Evolutionary conservation across 1,140 invertebrate species (phyloP).

Genomic region (Helicoverpa zea): DNA sequence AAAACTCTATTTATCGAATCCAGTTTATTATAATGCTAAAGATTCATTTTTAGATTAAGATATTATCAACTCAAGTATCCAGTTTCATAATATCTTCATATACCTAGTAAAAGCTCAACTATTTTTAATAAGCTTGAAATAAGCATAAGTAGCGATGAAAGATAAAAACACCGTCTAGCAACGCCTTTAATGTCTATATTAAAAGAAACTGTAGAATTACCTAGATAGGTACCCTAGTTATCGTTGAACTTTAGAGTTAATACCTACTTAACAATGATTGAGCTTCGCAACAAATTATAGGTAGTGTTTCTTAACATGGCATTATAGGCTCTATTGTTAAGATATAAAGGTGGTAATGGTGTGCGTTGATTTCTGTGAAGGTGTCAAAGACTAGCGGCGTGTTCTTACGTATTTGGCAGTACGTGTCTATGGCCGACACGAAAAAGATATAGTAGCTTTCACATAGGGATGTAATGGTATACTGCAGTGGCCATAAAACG

Average conservation of each 20-base stretch:
- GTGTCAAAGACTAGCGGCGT: slow-evolving; percentile 41
- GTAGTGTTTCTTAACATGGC: neutral
- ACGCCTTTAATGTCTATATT: slow-evolving; percentile 36
- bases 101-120: neutral
- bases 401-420: slow-evolving; percentile 16
- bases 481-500: slow-evolving; percentile 14
- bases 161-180: neutral
- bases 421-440: slow-evolving; percentile 21
- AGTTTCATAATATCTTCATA: neutral
- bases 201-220: slow-evolving; percentile 20
- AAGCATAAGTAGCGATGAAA: neutral
- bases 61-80: neutral
- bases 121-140: neutral
- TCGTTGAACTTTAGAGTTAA: slow-evolving; percentile 38
- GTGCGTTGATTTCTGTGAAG: neutral
- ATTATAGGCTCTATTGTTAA: neutral
- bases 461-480: slow-evolving; percentile 13
- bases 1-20: neutral
- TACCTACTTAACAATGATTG: slow-evolving; percentile 25
- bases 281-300: slow-evolving; percentile 1
- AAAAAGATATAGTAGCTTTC: slow-evolving; percentile 26
- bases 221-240: slow-evolving; percentile 4
- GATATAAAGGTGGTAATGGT: neutral
- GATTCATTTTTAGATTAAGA: neutral
- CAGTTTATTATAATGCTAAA: neutral